Percentiles rank a stretch among this genome's conserved stretches.
phyloP scores from a whole-genome alignment of 2,888 invertebrate genomes.

The Willowsia nigromaculata region DNA sequence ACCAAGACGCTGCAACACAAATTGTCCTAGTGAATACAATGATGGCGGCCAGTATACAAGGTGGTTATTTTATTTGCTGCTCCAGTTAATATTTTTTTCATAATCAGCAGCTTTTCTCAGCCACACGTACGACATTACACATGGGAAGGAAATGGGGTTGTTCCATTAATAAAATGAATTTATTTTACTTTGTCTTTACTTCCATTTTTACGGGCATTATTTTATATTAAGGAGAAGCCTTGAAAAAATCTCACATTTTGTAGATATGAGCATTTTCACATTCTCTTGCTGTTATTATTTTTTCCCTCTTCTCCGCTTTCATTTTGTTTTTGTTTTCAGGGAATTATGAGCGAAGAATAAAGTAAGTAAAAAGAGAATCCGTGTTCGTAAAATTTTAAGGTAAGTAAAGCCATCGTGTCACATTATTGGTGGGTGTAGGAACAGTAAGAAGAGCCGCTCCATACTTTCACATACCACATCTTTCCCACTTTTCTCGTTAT shows the following conservation, averaged over 20 bases:
- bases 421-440: neutral
- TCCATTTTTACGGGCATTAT: neutral
- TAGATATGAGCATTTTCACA: neutral
- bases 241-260: conserved; percentile 18
- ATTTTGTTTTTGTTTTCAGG: neutral
- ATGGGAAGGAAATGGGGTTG: neutral
- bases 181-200: neutral
- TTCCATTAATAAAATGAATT: conserved; percentile 23
- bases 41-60: too few relatives aligned
- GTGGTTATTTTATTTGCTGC: too few relatives aligned
- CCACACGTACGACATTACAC: neutral
- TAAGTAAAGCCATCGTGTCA: neutral
- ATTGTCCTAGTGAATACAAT: too few relatives aligned
- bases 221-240: neutral
- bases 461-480: neutral
- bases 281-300: neutral
- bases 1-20: too few relatives aligned
- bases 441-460: neutral
- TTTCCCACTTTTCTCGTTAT: neutral
- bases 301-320: neutral
- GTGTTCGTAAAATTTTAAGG: neutral
- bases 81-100: too few relatives aligned
- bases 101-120: neutral
- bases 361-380: neutral
- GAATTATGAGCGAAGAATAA: neutral